Evolutionary conservation across 2,797 vertebrate genomes (phyloP).

Genomic region (Platalea minor): DNA sequence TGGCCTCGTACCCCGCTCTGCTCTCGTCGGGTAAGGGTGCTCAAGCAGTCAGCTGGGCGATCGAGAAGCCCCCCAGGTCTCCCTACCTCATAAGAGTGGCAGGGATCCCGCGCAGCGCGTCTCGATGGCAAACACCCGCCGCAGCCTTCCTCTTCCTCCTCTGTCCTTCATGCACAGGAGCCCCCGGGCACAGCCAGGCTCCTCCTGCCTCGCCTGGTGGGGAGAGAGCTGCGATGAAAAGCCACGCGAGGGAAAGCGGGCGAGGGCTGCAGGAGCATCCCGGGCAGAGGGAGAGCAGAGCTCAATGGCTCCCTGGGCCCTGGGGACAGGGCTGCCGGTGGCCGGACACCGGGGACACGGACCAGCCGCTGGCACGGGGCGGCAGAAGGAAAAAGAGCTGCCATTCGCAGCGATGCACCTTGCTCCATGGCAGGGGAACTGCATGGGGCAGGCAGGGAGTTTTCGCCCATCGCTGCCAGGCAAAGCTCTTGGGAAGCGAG

Average conservation of each 20-base stretch:
- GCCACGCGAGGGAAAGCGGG: neutral
- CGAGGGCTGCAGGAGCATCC: neutral
- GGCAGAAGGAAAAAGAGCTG: neutral
- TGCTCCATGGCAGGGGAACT: neutral
- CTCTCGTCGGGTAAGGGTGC: rapidly evolving
- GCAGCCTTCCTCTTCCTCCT: neutral
- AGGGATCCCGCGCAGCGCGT: neutral
- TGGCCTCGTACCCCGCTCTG: rapidly evolving
- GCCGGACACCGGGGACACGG: rapidly evolving
- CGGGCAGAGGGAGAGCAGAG: neutral
- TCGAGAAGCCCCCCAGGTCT: neutral
- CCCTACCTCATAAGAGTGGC: conserved; percentile 47
- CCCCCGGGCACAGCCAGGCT: rapidly evolving
- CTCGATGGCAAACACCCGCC: rapidly evolving
- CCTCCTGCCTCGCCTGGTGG: neutral
- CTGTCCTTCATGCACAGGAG: neutral
- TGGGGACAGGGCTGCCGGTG: neutral
- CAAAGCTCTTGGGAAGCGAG: neutral
- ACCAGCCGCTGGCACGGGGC: rapidly evolving
- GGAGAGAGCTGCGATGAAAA: neutral
- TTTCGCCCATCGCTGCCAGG: neutral
- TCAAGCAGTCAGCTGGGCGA: neutral
- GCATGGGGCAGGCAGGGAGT: neutral
- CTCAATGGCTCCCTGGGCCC: neutral
- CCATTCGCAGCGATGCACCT: neutral